Evolutionary conservation across 2,797 vertebrate species (phyloP), one percentile per base, ranked within the genome.

Genomic region (Eptatretus atami): DNA sequence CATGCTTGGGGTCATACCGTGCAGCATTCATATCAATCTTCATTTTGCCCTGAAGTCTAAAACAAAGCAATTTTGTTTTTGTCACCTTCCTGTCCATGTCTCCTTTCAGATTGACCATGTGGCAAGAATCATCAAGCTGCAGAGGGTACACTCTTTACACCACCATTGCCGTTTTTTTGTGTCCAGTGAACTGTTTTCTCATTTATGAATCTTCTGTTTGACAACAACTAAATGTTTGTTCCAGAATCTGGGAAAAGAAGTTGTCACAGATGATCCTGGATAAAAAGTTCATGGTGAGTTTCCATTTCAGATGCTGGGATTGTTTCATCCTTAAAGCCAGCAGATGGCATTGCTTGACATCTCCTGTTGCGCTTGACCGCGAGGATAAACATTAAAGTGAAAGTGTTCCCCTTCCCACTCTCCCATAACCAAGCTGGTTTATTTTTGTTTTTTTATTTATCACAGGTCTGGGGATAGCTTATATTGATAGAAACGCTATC

Each of bases 221-320:
- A 65, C 57, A 25, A 6, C 13, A 9, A 53, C 52, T 9, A 19
- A 63, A 53, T 75, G 63, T 6, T 52, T 75, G 31, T 44, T 72
- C 19, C 77, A 95, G 88, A 81, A 78, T 63, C 83, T 92, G 10
- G 87, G 88, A 95, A 79, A 83, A 84, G 73, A 95, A 95, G 72
- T 73, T 95, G 70, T 95, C 88, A 66, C 88, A 94, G 75, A 95
- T 95, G 88, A 94, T 94, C 71, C 75, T 95, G 77, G 86, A 94
- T 73, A 76, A 86, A 73, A 95, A 93, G 70, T 95, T 94, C 82
- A 94, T 9, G 88, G 88, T 93, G 74, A 69, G 79, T 73, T 31
- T 12, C 55, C 15, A 8, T 44, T 44, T 44, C 31, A 5, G 31
- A 44, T 44, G 31, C 31, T 44, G 31, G 31, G 31, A 44, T 44